phyloP scores from a whole-genome alignment of 2,888 invertebrate species.

The Heteromyza rotundicornis region DNA sequence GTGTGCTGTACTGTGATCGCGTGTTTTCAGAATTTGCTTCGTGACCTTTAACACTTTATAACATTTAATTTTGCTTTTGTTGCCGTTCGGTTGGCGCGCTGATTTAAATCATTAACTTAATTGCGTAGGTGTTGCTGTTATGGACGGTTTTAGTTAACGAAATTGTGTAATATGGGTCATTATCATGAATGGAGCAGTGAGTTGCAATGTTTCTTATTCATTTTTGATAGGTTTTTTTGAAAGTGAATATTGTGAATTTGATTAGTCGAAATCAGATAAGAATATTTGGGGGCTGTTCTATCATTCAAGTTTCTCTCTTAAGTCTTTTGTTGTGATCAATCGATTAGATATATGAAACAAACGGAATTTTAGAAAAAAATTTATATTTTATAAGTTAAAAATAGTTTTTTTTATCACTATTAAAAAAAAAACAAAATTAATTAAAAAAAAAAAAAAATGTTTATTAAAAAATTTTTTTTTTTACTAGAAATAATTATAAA shows the following conservation, averaged over 20 bases:
- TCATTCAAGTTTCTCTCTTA: too few relatives aligned
- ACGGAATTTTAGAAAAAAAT: too few relatives aligned
- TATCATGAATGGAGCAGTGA: background rate
- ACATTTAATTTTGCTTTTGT: background rate
- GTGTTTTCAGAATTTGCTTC: background rate
- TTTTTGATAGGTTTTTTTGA: too few relatives aligned
- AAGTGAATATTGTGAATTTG: too few relatives aligned
- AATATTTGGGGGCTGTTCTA: too few relatives aligned
- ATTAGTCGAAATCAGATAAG: too few relatives aligned
- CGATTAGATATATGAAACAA: too few relatives aligned
- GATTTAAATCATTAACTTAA: background rate
- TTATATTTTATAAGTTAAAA: too few relatives aligned
- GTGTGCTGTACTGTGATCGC: background rate
- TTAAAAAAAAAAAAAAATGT: background rate
- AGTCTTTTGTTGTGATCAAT: too few relatives aligned
- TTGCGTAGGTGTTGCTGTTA: background rate
- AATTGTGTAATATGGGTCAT: background rate
- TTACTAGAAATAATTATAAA: background rate
- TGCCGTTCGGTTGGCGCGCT: background rate
- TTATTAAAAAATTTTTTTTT: background rate
- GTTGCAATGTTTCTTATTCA: too few relatives aligned
- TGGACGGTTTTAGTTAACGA: background rate
- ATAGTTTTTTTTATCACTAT: too few relatives aligned
- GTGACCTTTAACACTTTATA: background rate
- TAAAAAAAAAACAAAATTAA: background rate